Evolutionary conservation across 2,797 vertebrate genomes (phyloP).

Genomic region (Carapus acus): DNA sequence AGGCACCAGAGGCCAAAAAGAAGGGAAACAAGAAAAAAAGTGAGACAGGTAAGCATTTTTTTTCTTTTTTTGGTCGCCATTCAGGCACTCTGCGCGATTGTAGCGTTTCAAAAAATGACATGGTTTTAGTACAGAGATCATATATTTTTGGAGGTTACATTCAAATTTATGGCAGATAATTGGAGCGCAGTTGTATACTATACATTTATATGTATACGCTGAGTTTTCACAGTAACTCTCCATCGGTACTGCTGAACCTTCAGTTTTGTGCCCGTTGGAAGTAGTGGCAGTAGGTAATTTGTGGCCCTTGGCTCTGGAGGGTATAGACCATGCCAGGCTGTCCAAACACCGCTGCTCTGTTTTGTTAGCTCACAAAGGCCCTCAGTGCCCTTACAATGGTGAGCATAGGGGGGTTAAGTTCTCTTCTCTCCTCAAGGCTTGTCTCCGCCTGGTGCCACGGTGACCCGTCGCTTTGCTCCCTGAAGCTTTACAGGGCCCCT

Average conservation of each 20-base stretch:
- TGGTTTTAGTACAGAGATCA: too few relatives aligned
- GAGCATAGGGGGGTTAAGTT: conserved; percentile 30
- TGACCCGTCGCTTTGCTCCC: conserved; percentile 45
- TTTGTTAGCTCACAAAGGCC: conserved; percentile 68
- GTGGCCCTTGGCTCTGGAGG: conserved; percentile 50
- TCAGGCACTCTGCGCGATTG: too few relatives aligned
- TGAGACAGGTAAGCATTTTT: conserved; percentile 74
- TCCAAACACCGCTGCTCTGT: conserved; percentile 67
- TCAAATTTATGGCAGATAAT: too few relatives aligned
- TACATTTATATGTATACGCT: too few relatives aligned
- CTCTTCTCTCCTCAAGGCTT: conserved; percentile 50
- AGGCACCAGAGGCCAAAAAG: conserved; percentile 79
- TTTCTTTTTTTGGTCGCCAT: too few relatives aligned
- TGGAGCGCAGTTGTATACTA: too few relatives aligned
- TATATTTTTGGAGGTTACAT: too few relatives aligned
- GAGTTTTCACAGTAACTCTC: too few relatives aligned
- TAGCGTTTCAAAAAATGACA: too few relatives aligned
- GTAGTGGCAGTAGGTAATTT: conserved; percentile 49
- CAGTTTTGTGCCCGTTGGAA: conserved; percentile 34
- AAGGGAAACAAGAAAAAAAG: conserved; percentile 83
- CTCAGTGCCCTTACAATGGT: conserved; percentile 67
- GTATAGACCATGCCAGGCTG: conserved; percentile 48
- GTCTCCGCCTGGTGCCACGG: conserved; percentile 70
- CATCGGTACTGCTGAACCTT: conserved; percentile 41
- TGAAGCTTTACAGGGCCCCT: conserved; percentile 17